phyloP scores from a whole-genome alignment of 2,113 vertebrate genomes.

The Thamnophis sirtalis region DNA sequence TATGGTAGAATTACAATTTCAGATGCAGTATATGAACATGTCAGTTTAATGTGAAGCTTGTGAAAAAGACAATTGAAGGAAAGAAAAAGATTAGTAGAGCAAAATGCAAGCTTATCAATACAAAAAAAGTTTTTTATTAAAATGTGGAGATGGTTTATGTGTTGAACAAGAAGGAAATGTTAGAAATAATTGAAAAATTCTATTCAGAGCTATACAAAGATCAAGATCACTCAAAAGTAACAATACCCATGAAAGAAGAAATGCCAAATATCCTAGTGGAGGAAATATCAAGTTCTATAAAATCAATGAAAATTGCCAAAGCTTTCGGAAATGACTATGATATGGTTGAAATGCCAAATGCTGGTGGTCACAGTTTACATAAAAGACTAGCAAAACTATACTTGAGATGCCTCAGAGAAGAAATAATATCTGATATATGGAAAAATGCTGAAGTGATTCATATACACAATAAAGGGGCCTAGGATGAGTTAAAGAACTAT shows the following conservation, averaged over 20 bases:
- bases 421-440: too few relatives aligned
- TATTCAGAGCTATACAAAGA: not conserved
- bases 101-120: not conserved
- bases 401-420: not conserved
- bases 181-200: not conserved
- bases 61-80: not conserved
- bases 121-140: not conserved
- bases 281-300: not conserved
- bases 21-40: not conserved
- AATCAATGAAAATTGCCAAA: not conserved
- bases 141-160: not conserved
- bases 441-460: too few relatives aligned
- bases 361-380: not conserved
- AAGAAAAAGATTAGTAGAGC: not conserved
- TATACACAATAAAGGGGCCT: too few relatives aligned
- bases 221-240: not conserved
- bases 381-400: not conserved
- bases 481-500: too few relatives aligned
- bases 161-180: not conserved
- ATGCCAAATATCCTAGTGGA: not conserved
- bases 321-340: not conserved
- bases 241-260: not conserved
- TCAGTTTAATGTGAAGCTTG: not conserved
- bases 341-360: not conserved
- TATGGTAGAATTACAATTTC: not conserved